Evolutionary conservation across 2,797 vertebrate species (phyloP).

Genomic region (Cygnus olor): DNA sequence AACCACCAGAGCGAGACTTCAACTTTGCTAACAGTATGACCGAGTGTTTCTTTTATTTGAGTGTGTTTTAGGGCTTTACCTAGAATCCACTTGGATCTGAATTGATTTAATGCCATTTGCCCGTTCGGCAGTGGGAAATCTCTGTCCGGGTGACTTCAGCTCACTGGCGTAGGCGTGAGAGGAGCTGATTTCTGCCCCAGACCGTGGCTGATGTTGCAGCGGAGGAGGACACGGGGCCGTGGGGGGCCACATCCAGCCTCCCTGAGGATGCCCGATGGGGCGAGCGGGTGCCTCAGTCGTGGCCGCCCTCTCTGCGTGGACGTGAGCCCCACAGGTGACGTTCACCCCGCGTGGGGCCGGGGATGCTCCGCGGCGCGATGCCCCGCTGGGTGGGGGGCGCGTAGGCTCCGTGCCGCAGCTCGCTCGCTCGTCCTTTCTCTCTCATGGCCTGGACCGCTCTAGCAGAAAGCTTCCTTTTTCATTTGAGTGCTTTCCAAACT

Average conservation of each 20-base stretch:
- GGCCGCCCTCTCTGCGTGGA: background rate
- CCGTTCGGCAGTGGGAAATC: slow-evolving; percentile 6
- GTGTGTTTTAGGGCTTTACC: slow-evolving; percentile 42
- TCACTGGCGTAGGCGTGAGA: background rate
- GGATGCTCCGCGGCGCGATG: background rate
- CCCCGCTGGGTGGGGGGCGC: background rate
- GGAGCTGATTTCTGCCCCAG: background rate
- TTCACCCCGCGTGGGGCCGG: background rate
- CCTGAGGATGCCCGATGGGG: background rate
- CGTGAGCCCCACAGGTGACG: slow-evolving; percentile 7
- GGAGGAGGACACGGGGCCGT: background rate
- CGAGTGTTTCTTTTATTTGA: slow-evolving; percentile 34
- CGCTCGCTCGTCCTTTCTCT: slow-evolving; percentile 43
- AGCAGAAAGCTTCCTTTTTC: background rate
- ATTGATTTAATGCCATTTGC: slow-evolving; percentile 48
- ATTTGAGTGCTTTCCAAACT: slow-evolving; percentile 46
- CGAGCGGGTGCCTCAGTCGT: background rate
- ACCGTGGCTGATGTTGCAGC: background rate
- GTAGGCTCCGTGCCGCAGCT: background rate
- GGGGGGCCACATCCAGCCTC: background rate
- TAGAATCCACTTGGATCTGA: slow-evolving; percentile 39
- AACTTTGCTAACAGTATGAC: slow-evolving; percentile 37
- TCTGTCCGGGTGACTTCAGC: slow-evolving; percentile 31
- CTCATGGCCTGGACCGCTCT: slow-evolving; percentile 36
- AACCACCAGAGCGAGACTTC: slow-evolving; percentile 41